A percentile compares a stretch with the other conserved stretches of the same genome.
These are phyloP conservation scores for Cloeon dipterum DNA, from an alignment of 2,888 invertebrate species.

Conservation along the genomic window DNA sequence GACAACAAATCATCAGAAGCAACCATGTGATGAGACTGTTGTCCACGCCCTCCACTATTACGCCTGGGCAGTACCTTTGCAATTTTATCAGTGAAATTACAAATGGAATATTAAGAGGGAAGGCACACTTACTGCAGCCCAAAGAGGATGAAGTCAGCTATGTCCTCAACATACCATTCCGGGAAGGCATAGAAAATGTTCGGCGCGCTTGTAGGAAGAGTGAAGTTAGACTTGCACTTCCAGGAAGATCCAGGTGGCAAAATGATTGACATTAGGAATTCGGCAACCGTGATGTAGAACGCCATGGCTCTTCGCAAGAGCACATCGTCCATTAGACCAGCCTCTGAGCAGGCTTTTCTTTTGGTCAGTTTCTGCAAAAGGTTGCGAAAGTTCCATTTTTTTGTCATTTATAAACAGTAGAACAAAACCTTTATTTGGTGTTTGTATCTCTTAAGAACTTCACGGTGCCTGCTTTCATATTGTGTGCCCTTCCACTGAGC, in stretches of 20 bases:
- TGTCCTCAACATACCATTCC: conserved; percentile 94
- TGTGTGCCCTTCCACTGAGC: conserved; percentile 59
- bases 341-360: conserved; percentile 80
- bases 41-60: conserved; percentile 53
- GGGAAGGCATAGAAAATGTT: conserved; percentile 73
- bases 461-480: conserved; percentile 53
- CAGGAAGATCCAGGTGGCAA: background rate
- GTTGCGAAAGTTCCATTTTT: too few species aligned
- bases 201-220: conserved; percentile 36
- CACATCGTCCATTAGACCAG: conserved; percentile 64
- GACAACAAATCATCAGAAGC: conserved; percentile 70
- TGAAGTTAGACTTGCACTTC: conserved; percentile 8
- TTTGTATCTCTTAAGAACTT: conserved; percentile 67
- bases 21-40: conserved; percentile 73
- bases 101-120: background rate
- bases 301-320: conserved; percentile 59
- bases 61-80: conserved; percentile 46
- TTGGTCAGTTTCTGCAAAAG: conserved; percentile 26
- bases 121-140: conserved; percentile 57
- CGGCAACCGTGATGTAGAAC: conserved; percentile 73
- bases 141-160: conserved; percentile 87
- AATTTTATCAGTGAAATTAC: conserved; percentile 4
- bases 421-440: conserved; percentile 57
- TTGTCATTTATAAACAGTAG: conserved; percentile 10
- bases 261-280: conserved; percentile 21